A percentile compares a stretch with the other conserved stretches of the same genome.
These are phyloP conservation scores for Philhelius pedissequus DNA, from an alignment of 2,888 invertebrate genomes.

Conservation along the genomic window DNA sequence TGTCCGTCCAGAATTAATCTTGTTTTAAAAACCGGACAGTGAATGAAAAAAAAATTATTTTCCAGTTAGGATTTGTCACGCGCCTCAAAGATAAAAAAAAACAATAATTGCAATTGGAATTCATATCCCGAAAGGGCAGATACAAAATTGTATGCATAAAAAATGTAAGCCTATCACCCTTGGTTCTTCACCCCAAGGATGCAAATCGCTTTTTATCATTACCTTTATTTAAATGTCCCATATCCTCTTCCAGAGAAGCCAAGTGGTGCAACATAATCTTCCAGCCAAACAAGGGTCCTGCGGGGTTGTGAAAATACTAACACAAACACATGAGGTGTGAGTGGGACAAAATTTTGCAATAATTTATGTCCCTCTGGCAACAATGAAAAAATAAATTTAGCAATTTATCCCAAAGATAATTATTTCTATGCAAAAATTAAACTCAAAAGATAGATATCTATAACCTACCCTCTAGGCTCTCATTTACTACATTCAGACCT, in stretches of 20 bases:
- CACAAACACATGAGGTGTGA: neutral
- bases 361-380: constrained; percentile 9
- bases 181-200: constrained; percentile 30
- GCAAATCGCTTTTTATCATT: constrained; percentile 27
- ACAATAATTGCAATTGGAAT: constrained; percentile 10
- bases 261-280: constrained; percentile 4
- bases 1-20: constrained; percentile 1
- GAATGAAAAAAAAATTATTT: constrained; percentile 39
- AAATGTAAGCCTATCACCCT: constrained; percentile 18
- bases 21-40: constrained; percentile 5
- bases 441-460: neutral
- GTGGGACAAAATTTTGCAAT: neutral
- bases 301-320: neutral
- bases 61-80: constrained; percentile 58
- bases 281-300: neutral
- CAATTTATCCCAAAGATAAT: constrained; percentile 24
- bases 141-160: neutral
- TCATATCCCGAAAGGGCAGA: neutral
- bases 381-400: constrained; percentile 17
- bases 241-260: neutral
- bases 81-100: constrained; percentile 34
- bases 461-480: neutral
- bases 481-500: neutral
- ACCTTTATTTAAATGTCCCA: neutral
- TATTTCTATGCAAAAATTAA: constrained; percentile 29